Conservation (phyloP, 1,140 invertebrate species). For the Drosophila bocki region DNA sequence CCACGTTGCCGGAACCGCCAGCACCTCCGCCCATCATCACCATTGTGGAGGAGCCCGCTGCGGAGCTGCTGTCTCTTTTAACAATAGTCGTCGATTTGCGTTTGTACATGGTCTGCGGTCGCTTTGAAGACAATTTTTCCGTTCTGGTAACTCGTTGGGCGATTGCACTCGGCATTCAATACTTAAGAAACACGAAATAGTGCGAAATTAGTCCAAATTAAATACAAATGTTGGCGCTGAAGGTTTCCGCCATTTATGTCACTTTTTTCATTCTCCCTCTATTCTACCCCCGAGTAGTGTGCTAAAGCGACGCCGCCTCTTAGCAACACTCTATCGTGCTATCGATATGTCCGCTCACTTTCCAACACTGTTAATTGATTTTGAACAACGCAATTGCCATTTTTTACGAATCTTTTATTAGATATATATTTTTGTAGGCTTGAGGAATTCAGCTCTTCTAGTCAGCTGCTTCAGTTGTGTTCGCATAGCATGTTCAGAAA, state of each 20-base stretch:
- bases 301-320: constrained; percentile 29
- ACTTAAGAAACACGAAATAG: constrained; percentile 22
- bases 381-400: not conserved
- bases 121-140: constrained; percentile 25
- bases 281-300: constrained; percentile 52
- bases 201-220: constrained; percentile 68
- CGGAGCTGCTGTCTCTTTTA: constrained; percentile 59
- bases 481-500: no score
- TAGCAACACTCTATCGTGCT: constrained; percentile 35
- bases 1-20: constrained; percentile 39
- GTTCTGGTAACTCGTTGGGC: constrained; percentile 42
- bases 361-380: constrained; percentile 3
- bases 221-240: constrained; percentile 84
- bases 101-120: constrained; percentile 66
- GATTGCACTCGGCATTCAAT: constrained; percentile 18
- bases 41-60: constrained; percentile 29
- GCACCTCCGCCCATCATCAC: constrained; percentile 21
- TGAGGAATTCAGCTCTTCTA: not conserved
- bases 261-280: constrained; percentile 78
- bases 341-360: constrained; percentile 15
- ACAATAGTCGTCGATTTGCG: constrained; percentile 66
- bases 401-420: not conserved
- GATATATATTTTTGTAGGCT: not conserved
- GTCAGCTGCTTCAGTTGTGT: not conserved
- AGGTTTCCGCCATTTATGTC: constrained; percentile 83